phyloP scores from a whole-genome alignment of 2,888 invertebrate species.

The Hyalella azteca region DNA sequence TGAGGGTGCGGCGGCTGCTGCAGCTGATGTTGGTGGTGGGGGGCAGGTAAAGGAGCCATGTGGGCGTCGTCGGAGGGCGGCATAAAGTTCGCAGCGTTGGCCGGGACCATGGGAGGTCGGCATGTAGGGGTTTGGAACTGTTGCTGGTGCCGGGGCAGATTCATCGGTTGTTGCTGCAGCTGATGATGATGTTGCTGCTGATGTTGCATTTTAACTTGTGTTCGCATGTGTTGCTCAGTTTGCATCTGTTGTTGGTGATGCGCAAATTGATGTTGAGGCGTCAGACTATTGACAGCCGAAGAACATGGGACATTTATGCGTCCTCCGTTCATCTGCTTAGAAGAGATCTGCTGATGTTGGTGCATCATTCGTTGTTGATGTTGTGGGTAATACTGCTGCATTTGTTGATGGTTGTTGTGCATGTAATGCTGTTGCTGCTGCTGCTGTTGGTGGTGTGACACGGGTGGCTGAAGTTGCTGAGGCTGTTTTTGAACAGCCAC shows the following conservation, averaged over 20 bases:
- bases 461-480: neutral
- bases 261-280: neutral
- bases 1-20: slow-evolving; percentile 24
- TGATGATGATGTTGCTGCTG: slow-evolving; percentile 9
- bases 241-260: slow-evolving; percentile 11
- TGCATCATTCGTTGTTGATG: neutral
- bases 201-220: neutral
- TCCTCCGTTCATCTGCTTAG: neutral
- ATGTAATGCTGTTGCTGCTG: slow-evolving; percentile 7
- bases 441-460: neutral
- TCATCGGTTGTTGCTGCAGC: neutral
- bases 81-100: neutral
- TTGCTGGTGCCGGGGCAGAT: neutral
- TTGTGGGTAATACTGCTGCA: slow-evolving; percentile 8
- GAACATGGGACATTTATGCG: neutral
- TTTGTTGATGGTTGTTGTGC: neutral
- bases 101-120: neutral
- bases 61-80: neutral
- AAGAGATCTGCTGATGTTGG: neutral
- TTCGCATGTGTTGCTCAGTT: neutral
- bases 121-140: neutral
- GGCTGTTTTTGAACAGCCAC: no score
- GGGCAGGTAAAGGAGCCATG: neutral
- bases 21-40: slow-evolving; percentile 39
- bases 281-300: neutral